phyloP scores from a whole-genome alignment of 2,113 vertebrate genomes.

The Neolamprologus devosi region DNA sequence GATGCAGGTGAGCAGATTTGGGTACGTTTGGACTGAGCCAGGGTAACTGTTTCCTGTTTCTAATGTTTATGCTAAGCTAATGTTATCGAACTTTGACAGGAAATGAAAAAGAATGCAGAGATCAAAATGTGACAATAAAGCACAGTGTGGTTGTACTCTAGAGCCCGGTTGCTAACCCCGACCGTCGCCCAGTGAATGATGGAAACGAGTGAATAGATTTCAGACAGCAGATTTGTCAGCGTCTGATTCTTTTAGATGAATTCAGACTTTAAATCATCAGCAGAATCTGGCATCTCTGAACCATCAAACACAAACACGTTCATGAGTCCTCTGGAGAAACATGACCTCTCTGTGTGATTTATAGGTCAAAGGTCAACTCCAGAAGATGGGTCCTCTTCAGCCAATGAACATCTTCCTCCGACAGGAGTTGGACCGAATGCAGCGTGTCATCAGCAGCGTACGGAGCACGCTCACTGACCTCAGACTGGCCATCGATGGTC shows the following conservation, averaged over 20 bases:
- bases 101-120: not conserved
- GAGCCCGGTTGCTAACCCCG: not conserved
- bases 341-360: not conserved
- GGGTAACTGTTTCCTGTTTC: fast-evolving
- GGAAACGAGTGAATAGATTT: not conserved
- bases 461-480: constrained; percentile 76
- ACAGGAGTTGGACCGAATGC: constrained; percentile 81
- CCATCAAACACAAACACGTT: not conserved
- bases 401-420: constrained; percentile 80
- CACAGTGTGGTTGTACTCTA: not conserved
- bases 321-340: not conserved
- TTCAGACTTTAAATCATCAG: not conserved
- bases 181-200: not conserved
- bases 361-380: constrained; percentile 74
- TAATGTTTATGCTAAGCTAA: not conserved
- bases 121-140: not conserved
- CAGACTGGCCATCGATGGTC: constrained; percentile 77
- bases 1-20: not conserved
- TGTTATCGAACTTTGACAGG: fast-evolving
- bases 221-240: not conserved
- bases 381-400: constrained; percentile 76
- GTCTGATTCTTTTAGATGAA: not conserved
- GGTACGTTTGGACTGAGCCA: not conserved
- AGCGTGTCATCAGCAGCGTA: constrained; percentile 71
- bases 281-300: not conserved